Percentiles rank a stretch among this genome's conserved stretches.
phyloP scores from a whole-genome alignment of 2,113 vertebrate species.

The Anguilla rostrata region DNA sequence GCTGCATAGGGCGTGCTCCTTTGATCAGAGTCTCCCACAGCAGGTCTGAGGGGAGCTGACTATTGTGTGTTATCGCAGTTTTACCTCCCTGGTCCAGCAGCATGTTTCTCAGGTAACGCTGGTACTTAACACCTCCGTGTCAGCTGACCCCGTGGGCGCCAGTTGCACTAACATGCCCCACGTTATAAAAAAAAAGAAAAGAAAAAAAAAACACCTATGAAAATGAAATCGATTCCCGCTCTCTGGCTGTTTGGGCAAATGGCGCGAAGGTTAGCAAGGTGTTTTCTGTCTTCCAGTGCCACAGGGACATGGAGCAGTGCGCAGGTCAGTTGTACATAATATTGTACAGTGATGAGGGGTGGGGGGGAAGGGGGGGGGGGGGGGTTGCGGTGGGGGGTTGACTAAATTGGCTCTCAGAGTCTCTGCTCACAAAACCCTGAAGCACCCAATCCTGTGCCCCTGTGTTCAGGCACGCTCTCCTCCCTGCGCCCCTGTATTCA shows the following conservation, averaged over 20 bases:
- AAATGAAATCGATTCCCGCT: not conserved
- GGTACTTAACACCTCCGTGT: not conserved
- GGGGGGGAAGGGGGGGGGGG: no score
- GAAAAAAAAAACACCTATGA: no score
- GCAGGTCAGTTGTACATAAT: no score
- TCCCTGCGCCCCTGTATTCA: no score
- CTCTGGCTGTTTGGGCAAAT: not conserved
- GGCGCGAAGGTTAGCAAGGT: not conserved
- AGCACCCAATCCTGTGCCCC: no score
- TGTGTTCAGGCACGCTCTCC: no score
- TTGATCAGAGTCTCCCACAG: not conserved
- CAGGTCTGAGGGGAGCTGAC: not conserved
- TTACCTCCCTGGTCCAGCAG: not conserved
- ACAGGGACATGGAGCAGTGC: not conserved
- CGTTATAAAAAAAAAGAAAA: no score
- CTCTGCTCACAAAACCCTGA: no score
- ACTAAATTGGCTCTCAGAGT: no score
- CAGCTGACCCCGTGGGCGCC: not conserved
- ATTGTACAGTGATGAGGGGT: no score
- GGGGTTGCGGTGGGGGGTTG: no score
- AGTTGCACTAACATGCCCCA: not conserved
- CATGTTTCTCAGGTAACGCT: not conserved
- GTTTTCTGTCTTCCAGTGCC: not conserved
- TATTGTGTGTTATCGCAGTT: not conserved
- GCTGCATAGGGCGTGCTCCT: not conserved